A percentile compares a stretch with the other conserved stretches of the same genome.
phyloP scores from a whole-genome alignment of 2,797 vertebrate species.

The Nannoperca australis region DNA sequence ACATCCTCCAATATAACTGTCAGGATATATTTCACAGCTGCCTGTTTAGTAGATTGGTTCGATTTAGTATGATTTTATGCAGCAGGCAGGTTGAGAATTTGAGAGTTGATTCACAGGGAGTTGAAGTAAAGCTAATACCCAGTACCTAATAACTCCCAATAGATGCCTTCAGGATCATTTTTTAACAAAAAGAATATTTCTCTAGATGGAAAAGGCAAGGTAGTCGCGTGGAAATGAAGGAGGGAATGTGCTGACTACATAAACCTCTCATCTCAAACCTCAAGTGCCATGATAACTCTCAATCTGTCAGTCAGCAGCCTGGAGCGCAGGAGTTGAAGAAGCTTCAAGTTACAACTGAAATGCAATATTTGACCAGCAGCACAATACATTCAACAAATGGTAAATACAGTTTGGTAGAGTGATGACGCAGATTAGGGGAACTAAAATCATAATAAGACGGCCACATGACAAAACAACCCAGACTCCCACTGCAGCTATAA shows the following conservation, averaged over 20 bases:
- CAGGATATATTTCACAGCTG: conserved; percentile 27
- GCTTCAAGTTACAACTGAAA: conserved; percentile 51
- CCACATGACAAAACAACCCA: conserved; percentile 64
- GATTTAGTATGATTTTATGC: conserved; percentile 18
- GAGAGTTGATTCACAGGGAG: conserved; percentile 9
- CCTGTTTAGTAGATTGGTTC: conserved; percentile 5
- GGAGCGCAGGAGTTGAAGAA: conserved; percentile 1
- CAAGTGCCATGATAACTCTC: conserved; percentile 30
- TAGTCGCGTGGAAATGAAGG: conserved; percentile 11
- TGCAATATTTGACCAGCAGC: conserved; percentile 34
- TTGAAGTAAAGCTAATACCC: neutral
- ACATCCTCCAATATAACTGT: conserved; percentile 17
- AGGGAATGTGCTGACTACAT: conserved; percentile 48
- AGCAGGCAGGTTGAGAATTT: conserved; percentile 21
- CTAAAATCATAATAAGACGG: conserved; percentile 47
- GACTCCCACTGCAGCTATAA: conserved; percentile 60
- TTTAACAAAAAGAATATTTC: conserved; percentile 6
- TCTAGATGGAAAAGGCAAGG: conserved; percentile 25
- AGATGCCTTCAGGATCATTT: too few species aligned
- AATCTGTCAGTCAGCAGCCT: conserved; percentile 58
- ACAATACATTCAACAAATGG: conserved; percentile 22
- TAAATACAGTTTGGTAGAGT: conserved; percentile 36
- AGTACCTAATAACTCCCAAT: neutral
- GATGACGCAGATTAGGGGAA: conserved; percentile 51
- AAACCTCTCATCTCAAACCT: conserved; percentile 56